Percentiles rank a stretch among this genome's conserved stretches.
phyloP scores from a whole-genome alignment of 2,797 vertebrate species.

The Spinus pinus region DNA sequence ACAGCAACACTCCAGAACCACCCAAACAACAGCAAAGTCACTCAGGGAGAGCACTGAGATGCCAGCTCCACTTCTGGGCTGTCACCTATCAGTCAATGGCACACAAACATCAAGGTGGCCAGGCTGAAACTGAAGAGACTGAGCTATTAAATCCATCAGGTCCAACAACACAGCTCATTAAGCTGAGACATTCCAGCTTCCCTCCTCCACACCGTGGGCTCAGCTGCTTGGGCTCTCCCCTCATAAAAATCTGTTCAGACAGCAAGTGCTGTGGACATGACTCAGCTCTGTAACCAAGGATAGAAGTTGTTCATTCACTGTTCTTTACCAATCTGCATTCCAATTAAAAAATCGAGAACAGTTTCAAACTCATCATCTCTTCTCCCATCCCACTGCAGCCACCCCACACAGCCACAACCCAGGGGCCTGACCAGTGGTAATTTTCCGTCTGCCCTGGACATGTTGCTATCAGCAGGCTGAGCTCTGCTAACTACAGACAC shows the following conservation, averaged over 20 bases:
- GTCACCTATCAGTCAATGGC: accelerated
- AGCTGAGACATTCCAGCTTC: neutral
- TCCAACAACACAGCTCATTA: neutral
- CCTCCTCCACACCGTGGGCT: neutral
- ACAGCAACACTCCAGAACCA: neutral
- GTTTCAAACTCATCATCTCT: neutral
- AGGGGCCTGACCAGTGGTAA: neutral
- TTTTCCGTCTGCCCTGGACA: neutral
- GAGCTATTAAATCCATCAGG: neutral
- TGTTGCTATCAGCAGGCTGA: neutral
- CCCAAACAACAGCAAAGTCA: neutral
- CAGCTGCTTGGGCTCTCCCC: neutral
- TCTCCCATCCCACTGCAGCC: neutral
- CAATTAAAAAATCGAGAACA: neutral
- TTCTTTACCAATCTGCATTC: neutral
- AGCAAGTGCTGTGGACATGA: neutral
- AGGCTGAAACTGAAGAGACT: neutral
- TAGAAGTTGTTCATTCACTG: neutral
- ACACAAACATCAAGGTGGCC: neutral
- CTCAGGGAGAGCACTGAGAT: neutral
- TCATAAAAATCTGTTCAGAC: neutral
- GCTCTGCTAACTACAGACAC: neutral
- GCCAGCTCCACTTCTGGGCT: neutral
- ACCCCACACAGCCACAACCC: neutral
- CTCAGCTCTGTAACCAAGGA: neutral